Evolutionary conservation across 2,797 vertebrate species (phyloP).

Genomic region (Schizopygopsis pylzovi): DNA sequence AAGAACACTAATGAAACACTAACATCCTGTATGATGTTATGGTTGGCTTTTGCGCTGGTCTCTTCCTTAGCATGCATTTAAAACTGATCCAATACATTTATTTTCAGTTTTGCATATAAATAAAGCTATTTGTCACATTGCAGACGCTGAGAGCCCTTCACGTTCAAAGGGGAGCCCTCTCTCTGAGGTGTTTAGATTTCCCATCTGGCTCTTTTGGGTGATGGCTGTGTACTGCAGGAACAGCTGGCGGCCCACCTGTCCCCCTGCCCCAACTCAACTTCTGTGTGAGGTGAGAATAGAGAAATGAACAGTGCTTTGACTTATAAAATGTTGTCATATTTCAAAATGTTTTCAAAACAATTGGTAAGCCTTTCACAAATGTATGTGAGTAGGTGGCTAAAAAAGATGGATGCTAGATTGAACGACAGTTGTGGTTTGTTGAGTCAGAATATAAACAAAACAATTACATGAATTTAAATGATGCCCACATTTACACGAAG

Average conservation of each 20-base stretch:
- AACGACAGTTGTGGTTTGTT: background rate
- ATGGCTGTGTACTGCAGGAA: constrained; percentile 60
- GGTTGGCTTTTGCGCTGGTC: background rate
- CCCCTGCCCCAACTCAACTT: constrained; percentile 24
- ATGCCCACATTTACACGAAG: background rate
- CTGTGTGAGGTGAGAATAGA: constrained; percentile 20
- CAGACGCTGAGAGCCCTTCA: constrained; percentile 18
- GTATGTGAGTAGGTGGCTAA: background rate
- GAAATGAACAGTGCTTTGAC: constrained; percentile 34
- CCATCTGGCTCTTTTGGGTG: constrained; percentile 63
- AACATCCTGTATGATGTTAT: background rate
- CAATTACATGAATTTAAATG: background rate
- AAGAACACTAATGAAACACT: background rate
- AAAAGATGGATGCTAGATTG: background rate
- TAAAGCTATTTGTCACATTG: constrained; percentile 48
- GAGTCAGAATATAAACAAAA: background rate
- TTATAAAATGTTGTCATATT: constrained; percentile 18
- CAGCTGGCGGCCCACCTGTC: constrained; percentile 68
- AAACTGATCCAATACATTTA: constrained; percentile 20
- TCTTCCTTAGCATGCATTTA: background rate
- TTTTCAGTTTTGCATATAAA: constrained; percentile 47
- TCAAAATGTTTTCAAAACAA: constrained; percentile 5
- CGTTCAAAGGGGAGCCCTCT: constrained; percentile 51
- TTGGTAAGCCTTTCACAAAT: background rate
- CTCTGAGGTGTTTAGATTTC: constrained; percentile 53